phyloP scores from a whole-genome alignment of 2,797 vertebrate species.

The Pyrocephalus nanus region DNA sequence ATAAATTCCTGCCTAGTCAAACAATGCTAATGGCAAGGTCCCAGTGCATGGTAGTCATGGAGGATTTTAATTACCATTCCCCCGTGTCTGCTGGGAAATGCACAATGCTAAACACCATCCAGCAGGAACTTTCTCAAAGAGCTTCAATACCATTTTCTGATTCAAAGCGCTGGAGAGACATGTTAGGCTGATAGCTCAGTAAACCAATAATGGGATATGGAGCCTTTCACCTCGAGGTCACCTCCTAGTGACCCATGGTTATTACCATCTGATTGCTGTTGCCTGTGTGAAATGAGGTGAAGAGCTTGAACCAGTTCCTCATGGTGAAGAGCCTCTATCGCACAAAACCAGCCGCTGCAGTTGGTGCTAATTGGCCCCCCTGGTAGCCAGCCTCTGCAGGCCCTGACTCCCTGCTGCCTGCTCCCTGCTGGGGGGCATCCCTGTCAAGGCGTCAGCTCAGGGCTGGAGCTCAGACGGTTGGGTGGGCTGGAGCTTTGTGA shows the following conservation, averaged over 20 bases:
- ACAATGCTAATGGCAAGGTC: conserved; percentile 27
- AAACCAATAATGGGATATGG: conserved; percentile 40
- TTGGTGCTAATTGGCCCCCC: conserved; percentile 5
- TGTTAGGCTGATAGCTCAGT: conserved; percentile 22
- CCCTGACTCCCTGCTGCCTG: background rate
- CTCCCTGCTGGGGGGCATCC: background rate
- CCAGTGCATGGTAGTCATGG: background rate
- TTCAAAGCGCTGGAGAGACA: background rate
- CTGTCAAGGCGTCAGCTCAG: background rate
- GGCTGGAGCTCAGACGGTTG: background rate
- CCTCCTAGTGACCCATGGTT: conserved; percentile 47
- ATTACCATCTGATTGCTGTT: conserved; percentile 55
- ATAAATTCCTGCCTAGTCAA: conserved; percentile 45
- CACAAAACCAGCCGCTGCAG: background rate
- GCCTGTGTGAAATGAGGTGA: conserved; percentile 49
- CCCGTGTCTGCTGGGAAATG: conserved; percentile 29
- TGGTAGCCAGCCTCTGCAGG: background rate
- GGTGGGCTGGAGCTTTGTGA: background rate
- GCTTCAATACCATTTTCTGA: conserved; percentile 36
- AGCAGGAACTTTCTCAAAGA: conserved; percentile 21
- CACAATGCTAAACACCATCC: conserved; percentile 29
- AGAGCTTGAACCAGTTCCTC: conserved; percentile 14
- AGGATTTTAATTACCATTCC: conserved; percentile 53
- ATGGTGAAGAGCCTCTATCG: background rate
- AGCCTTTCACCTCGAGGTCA: conserved; percentile 59